Conservation (phyloP, 2,888 invertebrate species). For the Strigamia crassipes region DNA sequence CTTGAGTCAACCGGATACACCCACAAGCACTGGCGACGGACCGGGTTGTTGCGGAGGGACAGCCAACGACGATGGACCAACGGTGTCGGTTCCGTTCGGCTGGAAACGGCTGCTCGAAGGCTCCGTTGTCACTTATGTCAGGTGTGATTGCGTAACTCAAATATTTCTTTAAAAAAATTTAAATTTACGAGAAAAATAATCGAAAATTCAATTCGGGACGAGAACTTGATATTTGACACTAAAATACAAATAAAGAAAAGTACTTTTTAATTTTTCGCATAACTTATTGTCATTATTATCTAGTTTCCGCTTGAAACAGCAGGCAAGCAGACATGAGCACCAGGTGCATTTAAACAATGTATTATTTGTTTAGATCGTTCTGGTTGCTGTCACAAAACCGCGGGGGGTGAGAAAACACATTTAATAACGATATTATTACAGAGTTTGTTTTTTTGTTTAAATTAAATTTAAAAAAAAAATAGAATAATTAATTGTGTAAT, state of each 20-base stretch:
- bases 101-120: conserved; percentile 76
- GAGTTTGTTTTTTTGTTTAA: neutral
- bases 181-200: too few species aligned
- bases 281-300: neutral
- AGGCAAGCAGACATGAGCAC: conserved; percentile 38
- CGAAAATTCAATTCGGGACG: too few species aligned
- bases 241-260: neutral
- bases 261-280: neutral
- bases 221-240: too few species aligned
- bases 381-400: conserved; percentile 29
- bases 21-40: conserved; percentile 6
- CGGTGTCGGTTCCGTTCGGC: conserved; percentile 68
- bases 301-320: conserved; percentile 2
- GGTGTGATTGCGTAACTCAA: conserved; percentile 63
- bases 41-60: neutral
- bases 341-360: conserved; percentile 37
- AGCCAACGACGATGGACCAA: neutral
- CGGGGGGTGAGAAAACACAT: neutral
- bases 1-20: conserved; percentile 11
- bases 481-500: neutral
- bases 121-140: conserved; percentile 76
- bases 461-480: neutral
- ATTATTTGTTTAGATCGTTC: conserved; percentile 27
- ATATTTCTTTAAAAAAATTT: too few species aligned
- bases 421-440: conserved; percentile 7